Conservation (phyloP, 53 echinoderm and acorn worm species). For the Antedon mediterranea region DNA sequence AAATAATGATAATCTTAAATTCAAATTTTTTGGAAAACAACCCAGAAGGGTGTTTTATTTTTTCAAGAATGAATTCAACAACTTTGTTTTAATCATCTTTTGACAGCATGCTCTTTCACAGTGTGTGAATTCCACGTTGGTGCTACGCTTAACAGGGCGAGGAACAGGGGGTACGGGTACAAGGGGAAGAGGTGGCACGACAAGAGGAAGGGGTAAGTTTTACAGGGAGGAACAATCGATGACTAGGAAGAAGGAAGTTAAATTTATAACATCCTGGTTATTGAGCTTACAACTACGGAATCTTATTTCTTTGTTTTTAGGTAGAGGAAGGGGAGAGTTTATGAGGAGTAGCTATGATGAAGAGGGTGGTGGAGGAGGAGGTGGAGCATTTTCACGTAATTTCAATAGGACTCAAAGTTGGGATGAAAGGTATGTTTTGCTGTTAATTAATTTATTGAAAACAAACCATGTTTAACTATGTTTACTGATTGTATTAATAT, state of each 20-base stretch:
- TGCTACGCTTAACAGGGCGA: constrained; percentile 71
- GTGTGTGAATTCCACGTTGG: constrained; percentile 94
- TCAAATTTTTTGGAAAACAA: no score
- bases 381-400: constrained; percentile 37
- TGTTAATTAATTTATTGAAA: neutral
- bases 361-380: constrained; percentile 27
- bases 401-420: constrained; percentile 76
- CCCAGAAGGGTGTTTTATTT: no score
- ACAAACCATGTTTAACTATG: no score
- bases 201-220: constrained; percentile 82
- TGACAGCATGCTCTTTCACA: constrained; percentile 68
- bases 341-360: constrained; percentile 61
- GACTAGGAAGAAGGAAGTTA: neutral
- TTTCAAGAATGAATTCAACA: neutral
- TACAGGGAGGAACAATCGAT: no score
- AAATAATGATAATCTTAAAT: no score
- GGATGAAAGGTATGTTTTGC: constrained; percentile 63
- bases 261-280: neutral
- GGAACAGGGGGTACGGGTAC: constrained; percentile 51
- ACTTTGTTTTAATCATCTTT: neutral
- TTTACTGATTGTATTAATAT: no score
- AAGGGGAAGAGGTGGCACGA: constrained; percentile 42
- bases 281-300: neutral
- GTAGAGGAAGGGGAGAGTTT: constrained; percentile 74
- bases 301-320: constrained; percentile 29